Conservation (phyloP, 2,797 vertebrate genomes). For the Melanogrammus aeglefinus region DNA sequence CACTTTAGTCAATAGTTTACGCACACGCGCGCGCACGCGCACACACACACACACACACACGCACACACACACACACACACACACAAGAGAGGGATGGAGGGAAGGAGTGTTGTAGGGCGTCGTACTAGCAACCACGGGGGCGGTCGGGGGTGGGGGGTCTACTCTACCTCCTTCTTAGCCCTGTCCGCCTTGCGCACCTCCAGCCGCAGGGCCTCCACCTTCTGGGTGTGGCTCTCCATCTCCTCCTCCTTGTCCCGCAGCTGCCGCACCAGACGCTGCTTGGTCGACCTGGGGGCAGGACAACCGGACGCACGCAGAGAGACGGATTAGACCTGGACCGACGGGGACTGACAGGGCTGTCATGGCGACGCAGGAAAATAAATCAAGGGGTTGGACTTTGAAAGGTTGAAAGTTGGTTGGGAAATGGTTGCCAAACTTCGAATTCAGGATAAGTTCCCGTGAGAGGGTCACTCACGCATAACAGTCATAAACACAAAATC, state of each 20-base stretch:
- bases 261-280: constrained; percentile 92
- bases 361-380: not conserved
- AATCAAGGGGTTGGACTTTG: not conserved
- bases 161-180: constrained; percentile 95
- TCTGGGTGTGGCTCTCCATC: constrained; percentile 89
- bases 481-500: too few relatives aligned
- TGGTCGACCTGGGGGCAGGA: constrained; percentile 59
- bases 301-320: not conserved
- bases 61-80: not conserved
- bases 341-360: not conserved
- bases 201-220: constrained; percentile 89
- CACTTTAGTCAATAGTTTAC: not conserved
- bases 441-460: not conserved
- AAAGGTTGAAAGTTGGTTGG: not conserved
- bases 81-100: not conserved
- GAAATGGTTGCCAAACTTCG: not conserved
- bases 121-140: too few relatives aligned
- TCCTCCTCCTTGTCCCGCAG: constrained; percentile 97
- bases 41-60: too few relatives aligned
- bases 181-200: constrained; percentile 95
- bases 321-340: not conserved
- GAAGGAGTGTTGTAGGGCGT: not conserved
- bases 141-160: constrained; percentile 27
- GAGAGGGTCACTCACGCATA: too few relatives aligned
- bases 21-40: too few relatives aligned